These are phyloP conservation scores for Ochropleura leucogaster DNA, from an alignment of 2,888 invertebrate genomes.

Conservation along the genomic window DNA sequence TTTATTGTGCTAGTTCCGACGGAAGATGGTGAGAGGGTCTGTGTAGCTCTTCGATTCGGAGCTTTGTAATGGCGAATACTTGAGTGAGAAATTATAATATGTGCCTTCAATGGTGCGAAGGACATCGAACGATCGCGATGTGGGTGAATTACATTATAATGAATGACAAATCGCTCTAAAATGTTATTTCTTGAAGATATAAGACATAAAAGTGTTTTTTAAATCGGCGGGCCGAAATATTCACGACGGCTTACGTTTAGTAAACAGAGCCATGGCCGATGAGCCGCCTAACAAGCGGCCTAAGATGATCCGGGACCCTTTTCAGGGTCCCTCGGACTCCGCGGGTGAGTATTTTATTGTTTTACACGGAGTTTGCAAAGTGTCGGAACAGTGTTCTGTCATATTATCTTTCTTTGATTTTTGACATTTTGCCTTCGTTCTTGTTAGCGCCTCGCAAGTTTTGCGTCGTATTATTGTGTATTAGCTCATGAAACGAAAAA, in stretches of 20 bases:
- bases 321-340: slow-evolving; percentile 95
- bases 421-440: slow-evolving; percentile 87
- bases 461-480: slow-evolving; percentile 88
- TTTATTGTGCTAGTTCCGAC: slow-evolving; percentile 93
- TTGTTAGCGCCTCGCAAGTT: slow-evolving; percentile 88
- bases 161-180: slow-evolving; percentile 90
- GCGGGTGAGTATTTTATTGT: slow-evolving; percentile 92
- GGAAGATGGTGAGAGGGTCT: slow-evolving; percentile 94
- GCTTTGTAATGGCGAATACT: slow-evolving; percentile 95
- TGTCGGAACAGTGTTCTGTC: slow-evolving; percentile 84
- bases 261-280: slow-evolving; percentile 97
- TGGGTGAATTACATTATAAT: slow-evolving; percentile 91
- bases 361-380: slow-evolving; percentile 81
- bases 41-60: slow-evolving; percentile 92
- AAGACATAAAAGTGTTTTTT: slow-evolving; percentile 90
- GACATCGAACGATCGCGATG: slow-evolving; percentile 93
- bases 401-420: slow-evolving; percentile 86
- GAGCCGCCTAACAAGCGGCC: slow-evolving; percentile 99
- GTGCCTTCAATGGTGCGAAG: slow-evolving; percentile 94
- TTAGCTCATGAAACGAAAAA: slow-evolving; percentile 64
- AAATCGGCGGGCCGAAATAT: slow-evolving; percentile 91
- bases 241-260: slow-evolving; percentile 92
- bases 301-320: slow-evolving; percentile 96
- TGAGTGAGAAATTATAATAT: slow-evolving; percentile 93
- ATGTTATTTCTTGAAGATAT: slow-evolving; percentile 89